phyloP scores from a whole-genome alignment of 1,140 invertebrate genomes.

The Zaprionus ghesquierei region DNA sequence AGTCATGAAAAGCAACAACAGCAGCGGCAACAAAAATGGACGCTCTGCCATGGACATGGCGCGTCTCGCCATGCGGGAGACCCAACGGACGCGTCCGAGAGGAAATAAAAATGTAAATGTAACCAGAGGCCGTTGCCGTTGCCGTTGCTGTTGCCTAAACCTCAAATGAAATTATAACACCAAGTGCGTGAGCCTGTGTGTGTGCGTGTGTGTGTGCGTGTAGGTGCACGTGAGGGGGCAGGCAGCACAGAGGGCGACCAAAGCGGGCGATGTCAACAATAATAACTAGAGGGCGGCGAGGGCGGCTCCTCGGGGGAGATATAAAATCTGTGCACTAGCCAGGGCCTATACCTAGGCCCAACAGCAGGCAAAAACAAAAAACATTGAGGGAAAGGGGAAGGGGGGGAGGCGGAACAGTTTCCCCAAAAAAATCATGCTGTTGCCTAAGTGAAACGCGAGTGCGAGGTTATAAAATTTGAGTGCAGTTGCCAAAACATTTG shows the following conservation, averaged over 20 bases:
- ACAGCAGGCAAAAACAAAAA: background rate
- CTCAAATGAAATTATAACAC: slow-evolving; percentile 74
- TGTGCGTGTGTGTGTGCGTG: background rate
- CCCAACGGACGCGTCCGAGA: slow-evolving; percentile 47
- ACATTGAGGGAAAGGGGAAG: background rate
- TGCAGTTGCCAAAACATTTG: slow-evolving; percentile 62
- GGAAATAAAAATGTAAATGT: slow-evolving; percentile 80
- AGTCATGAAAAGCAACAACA: slow-evolving; percentile 44
- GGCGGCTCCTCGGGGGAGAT: slow-evolving; percentile 11
- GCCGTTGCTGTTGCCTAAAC: slow-evolving; percentile 34
- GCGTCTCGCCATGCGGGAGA: background rate
- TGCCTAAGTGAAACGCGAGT: slow-evolving; percentile 61
- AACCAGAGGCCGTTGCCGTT: slow-evolving; percentile 43
- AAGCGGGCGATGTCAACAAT: slow-evolving; percentile 23
- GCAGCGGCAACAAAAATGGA: slow-evolving; percentile 24
- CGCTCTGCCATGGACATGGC: slow-evolving; percentile 14
- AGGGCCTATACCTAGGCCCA: background rate
- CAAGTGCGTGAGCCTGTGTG: slow-evolving; percentile 22
- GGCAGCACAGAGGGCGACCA: background rate
- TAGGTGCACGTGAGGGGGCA: background rate
- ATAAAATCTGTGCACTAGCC: slow-evolving; percentile 29
- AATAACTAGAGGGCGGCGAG: slow-evolving; percentile 7
- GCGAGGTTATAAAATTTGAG: slow-evolving; percentile 66
- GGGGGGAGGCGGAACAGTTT: too few relatives aligned
- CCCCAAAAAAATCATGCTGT: slow-evolving; percentile 10